Conservation (phyloP, 1,140 invertebrate genomes). For the Euura lappo region DNA sequence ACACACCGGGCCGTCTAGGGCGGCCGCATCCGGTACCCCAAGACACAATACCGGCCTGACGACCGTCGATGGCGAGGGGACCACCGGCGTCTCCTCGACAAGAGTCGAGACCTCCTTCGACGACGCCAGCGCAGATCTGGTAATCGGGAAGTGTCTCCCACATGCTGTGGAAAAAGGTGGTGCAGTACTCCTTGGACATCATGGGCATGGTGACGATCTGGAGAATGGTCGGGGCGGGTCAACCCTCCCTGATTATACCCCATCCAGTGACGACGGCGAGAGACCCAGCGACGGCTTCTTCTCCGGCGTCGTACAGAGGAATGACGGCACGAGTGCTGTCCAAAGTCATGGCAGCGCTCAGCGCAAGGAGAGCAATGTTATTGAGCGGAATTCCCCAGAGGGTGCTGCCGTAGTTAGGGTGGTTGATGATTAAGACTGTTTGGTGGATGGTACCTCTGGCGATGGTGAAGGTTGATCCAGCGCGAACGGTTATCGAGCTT, state of each 20-base stretch:
- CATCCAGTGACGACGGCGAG: slow-evolving; percentile 46
- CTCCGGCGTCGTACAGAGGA: slow-evolving; percentile 13
- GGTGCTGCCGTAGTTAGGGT: slow-evolving; percentile 19
- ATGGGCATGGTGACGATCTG: slow-evolving; percentile 49
- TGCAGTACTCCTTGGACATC: slow-evolving; percentile 43
- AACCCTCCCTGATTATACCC: slow-evolving; percentile 38
- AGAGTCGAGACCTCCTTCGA: slow-evolving; percentile 69
- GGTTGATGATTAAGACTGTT: slow-evolving; percentile 18
- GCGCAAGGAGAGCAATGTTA: slow-evolving; percentile 29
- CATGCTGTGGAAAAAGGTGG: slow-evolving; percentile 32
- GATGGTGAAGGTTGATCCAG: slow-evolving; percentile 22
- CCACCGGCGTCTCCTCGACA: slow-evolving; percentile 65
- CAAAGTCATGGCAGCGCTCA: slow-evolving; percentile 24
- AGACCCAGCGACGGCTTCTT: slow-evolving; percentile 31
- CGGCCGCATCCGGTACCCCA: slow-evolving; percentile 67
- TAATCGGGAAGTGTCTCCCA: slow-evolving; percentile 62
- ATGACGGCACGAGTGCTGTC: slow-evolving; percentile 25
- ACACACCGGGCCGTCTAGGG: slow-evolving; percentile 67
- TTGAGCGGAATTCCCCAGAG: slow-evolving; percentile 15
- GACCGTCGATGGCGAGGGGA: slow-evolving; percentile 53
- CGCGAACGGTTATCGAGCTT: slow-evolving; percentile 8
- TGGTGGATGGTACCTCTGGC: slow-evolving; percentile 23
- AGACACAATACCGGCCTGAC: slow-evolving; percentile 65
- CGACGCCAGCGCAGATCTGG: slow-evolving; percentile 74
- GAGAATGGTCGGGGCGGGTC: slow-evolving; percentile 17